Conservation (phyloP, 2,797 vertebrate genomes). For the Octomys mimax region DNA sequence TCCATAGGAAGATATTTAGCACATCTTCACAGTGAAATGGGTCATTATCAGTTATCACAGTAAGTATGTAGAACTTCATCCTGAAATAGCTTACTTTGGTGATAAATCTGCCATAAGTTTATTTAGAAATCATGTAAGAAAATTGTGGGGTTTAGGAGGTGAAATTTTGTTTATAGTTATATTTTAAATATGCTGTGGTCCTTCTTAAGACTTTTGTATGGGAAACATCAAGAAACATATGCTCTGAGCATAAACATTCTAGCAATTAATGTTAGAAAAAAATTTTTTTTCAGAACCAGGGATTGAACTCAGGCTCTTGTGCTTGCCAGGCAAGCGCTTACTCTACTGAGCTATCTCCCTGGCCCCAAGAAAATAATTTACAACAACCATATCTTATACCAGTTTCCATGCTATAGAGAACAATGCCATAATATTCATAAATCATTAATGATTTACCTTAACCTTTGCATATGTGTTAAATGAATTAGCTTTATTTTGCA, state of each 20-base stretch:
- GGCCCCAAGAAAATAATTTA: not conserved
- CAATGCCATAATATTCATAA: not conserved
- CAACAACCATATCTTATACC: not conserved
- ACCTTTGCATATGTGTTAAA: not conserved
- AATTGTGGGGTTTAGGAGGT: not conserved
- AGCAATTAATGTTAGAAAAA: not conserved
- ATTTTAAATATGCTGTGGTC: not conserved
- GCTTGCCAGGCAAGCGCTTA: too few species aligned
- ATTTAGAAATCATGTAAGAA: not conserved
- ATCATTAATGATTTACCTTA: not conserved
- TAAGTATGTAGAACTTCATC: not conserved
- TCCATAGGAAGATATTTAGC: not conserved
- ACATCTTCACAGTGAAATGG: not conserved
- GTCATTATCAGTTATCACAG: not conserved
- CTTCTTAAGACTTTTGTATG: not conserved
- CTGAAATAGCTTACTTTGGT: not conserved
- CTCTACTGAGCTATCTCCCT: too few species aligned
- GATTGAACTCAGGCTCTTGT: too few species aligned
- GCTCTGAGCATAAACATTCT: not conserved
- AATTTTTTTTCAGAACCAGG: too few species aligned
- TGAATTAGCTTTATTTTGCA: not conserved
- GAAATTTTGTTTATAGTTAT: not conserved
- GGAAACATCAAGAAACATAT: not conserved
- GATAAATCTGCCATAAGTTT: not conserved
- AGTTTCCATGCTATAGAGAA: not conserved